These are phyloP conservation scores for Phenganax stokvisi DNA, from an alignment of 92 coral and sea anemone species.

Conservation along the genomic window DNA sequence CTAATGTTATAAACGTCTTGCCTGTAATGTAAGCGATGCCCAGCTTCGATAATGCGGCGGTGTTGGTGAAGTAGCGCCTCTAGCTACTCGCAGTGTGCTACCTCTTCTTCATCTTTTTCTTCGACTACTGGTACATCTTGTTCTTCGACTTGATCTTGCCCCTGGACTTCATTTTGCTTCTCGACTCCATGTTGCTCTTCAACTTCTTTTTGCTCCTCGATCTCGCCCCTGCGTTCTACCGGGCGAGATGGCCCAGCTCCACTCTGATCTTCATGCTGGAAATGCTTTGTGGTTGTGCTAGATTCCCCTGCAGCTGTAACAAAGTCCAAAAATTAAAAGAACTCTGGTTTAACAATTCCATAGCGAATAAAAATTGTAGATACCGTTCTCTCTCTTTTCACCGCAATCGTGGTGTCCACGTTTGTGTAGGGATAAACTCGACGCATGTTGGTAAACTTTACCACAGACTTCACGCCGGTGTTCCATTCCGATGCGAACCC, in stretches of 20 bases:
- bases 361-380: too few relatives aligned
- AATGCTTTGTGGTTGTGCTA: too few relatives aligned
- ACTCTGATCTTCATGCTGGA: too few relatives aligned
- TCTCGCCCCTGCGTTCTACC: not conserved
- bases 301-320: too few relatives aligned
- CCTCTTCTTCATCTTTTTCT: not conserved
- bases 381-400: not conserved
- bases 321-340: too few relatives aligned
- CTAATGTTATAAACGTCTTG: not conserved
- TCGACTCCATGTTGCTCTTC: not conserved
- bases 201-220: not conserved
- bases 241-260: too few relatives aligned
- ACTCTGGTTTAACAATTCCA: too few relatives aligned
- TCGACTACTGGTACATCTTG: not conserved
- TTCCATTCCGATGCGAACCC: not conserved
- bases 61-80: not conserved
- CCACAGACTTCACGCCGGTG: not conserved
- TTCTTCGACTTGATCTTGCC: not conserved
- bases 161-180: not conserved
- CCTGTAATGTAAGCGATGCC: not conserved
- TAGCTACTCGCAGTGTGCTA: not conserved
- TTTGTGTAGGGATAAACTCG: not conserved
- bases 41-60: not conserved
- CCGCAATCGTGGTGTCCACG: not conserved
- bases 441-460: not conserved